Percentiles rank a stretch among this genome's conserved stretches.
Evolutionary conservation across 2,113 vertebrate species (phyloP).

Genomic region (Anarrhichthys ocellatus): DNA sequence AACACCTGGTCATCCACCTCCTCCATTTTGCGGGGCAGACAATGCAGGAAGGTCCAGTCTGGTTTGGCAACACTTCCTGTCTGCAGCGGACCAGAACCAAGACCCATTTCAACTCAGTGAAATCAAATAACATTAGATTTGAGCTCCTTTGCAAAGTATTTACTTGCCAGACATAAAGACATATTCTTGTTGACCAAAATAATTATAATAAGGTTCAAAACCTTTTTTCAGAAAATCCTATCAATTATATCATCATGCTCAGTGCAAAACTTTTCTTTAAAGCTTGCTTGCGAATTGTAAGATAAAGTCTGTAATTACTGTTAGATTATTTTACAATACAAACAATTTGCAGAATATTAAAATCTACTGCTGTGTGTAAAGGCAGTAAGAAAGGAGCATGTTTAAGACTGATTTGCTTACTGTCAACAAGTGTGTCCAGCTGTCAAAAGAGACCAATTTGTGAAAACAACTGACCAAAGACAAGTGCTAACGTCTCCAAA

Average conservation of each 20-base stretch:
- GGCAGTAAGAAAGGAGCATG: background rate
- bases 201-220: background rate
- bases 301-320: slow-evolving; percentile 7
- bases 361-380: background rate
- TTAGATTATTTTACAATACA: background rate
- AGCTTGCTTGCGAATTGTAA: background rate
- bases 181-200: background rate
- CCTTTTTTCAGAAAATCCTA: background rate
- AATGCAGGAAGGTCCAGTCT: slow-evolving; percentile 95
- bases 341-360: slow-evolving; percentile 4
- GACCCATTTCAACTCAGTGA: background rate
- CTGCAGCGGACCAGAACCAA: slow-evolving; percentile 70
- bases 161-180: background rate
- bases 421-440: background rate
- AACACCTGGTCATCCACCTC: slow-evolving; percentile 96
- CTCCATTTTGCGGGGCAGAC: slow-evolving; percentile 91
- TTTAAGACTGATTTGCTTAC: background rate
- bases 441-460: background rate
- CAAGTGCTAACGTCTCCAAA: background rate
- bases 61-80: slow-evolving; percentile 88
- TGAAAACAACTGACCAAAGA: background rate
- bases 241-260: background rate
- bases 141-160: background rate
- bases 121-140: background rate
- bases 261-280: background rate